Evolutionary conservation across 2,113 vertebrate species (phyloP), one percentile per base, ranked within the genome.

Genomic region (Strix aluco): DNA sequence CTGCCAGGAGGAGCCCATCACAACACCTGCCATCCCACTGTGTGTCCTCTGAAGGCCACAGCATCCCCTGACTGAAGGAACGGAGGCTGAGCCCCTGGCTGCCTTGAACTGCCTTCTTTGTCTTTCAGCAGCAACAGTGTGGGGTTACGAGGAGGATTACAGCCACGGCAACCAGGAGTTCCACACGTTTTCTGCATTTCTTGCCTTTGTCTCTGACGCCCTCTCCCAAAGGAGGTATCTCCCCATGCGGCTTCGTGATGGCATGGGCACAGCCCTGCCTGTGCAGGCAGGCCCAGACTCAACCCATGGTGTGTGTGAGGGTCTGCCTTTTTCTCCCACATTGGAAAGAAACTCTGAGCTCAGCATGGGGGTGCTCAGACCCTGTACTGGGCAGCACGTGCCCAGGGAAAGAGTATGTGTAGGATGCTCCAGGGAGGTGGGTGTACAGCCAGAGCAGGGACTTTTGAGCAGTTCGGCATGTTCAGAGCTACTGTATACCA

Each of bases 291-390:
- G 6, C 30, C 38, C 29, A 61, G 63, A 73, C 57, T 42, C 23
- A 72, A 5, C 13, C 44, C 34, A 16, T 0, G 0, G 52, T 2
- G 3, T 1, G 1, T 10, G 6, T 18, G 5, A 4, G 26, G 23
- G 10, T 66, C n/a, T 86, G 46, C 13, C 10, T 5, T 32, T 67
- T 61, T n/a, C 62, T 81, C 9, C 46, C 23, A 22, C 0, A 0
- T 25, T 79, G 38, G 65, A 65, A 65, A 55, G 44, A 83, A 81
- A 4, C 65, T 51, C 40, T 3, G 13, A 29, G 51, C 59, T 84
- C 72, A 65, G 30, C 0, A 0, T 61, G 6, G 10, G 9, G 5
- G 19, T 80, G 32, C 44, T 72, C 69, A 89, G 63, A 19, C 21
- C 27, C 55, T 1, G 4, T 6, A 46, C 26, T 10, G 26, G 18